phyloP scores from a whole-genome alignment of 2,113 vertebrate genomes.

The Hydrolagus affinis region DNA sequence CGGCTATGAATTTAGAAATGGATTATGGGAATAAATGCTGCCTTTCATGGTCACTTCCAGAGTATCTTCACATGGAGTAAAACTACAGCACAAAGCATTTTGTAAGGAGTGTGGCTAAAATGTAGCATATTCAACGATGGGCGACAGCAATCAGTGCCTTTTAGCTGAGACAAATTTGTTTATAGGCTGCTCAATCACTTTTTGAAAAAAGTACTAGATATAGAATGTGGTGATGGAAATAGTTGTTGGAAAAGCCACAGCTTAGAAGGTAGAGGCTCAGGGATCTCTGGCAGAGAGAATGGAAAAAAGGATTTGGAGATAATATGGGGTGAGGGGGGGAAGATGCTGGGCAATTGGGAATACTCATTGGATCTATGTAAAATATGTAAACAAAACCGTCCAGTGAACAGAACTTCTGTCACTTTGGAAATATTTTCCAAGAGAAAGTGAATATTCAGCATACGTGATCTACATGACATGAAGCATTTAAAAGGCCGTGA shows the following conservation, averaged over 20 bases:
- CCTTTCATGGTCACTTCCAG: background rate
- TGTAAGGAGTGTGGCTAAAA: background rate
- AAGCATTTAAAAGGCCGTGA: too few relatives aligned
- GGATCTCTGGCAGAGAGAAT: too few relatives aligned
- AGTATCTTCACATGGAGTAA: conserved; percentile 4
- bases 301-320: too few relatives aligned
- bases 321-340: background rate
- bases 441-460: too few relatives aligned
- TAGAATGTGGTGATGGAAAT: too few relatives aligned
- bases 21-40: background rate
- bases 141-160: background rate
- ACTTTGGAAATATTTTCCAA: too few relatives aligned
- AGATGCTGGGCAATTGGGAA: background rate
- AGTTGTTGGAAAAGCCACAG: too few relatives aligned
- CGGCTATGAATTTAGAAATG: background rate
- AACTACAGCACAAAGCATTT: background rate
- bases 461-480: too few relatives aligned
- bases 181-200: background rate
- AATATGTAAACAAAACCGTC: background rate
- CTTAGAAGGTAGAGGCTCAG: too few relatives aligned
- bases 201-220: too few relatives aligned
- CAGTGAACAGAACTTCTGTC: too few relatives aligned
- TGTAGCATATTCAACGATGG: background rate
- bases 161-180: background rate
- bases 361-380: background rate